Base-by-base conservation (phyloP, 2,797 vertebrate genomes). In the Lutjanus campechanus region DNA sequence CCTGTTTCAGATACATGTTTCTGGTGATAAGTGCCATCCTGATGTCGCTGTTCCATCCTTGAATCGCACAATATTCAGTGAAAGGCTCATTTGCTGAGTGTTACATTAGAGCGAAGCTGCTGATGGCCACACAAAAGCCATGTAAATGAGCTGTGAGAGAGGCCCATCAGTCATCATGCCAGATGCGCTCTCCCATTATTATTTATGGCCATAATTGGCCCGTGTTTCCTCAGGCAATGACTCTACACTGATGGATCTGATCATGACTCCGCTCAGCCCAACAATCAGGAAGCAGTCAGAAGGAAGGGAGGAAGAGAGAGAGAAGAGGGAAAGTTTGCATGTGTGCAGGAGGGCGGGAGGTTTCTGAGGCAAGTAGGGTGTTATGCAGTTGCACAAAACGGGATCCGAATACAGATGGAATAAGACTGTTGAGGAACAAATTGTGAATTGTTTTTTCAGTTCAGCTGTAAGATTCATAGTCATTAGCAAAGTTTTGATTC, bases 131-230 rank as follows among this genome's bases (percentile, higher is more conserved):
- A 97, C 97, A 97, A 97, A 88, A 96, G 96, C 95, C 95, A 97
- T 96, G 97, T 95, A 98, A 98, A 98, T 98, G 97, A 98, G 96
- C 96, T 96, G 96, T 95, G 87, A 82, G 90, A 96, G 96, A 95
- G 96, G 94, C 95, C 95, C 97, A 97, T 98, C 97, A 96, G 95
- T 98, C 97, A 97, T 95, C 93, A 92, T 95, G 96, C 96, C 97
- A 97, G 96, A 96, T 96, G 96, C 95, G 95, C 95, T 95, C 96
- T 96, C 96, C 96, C 96, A 97, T 97, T 97, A 97, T 98, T 98
- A 98, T 98, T 98, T 97, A 98, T 97, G 97, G 96, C 95, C 97
- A 96, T 97, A 97, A 97, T 98, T 97, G 97, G 96, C 96, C 96
- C 95, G 87, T 96, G 96, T 97, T 97, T 97, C 97, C 97, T 97